A percentile compares a stretch with the other conserved stretches of the same genome.
These are phyloP conservation scores for Rhopilema esculentum DNA, from an alignment of 30 jellyfish, hydroid and myxozoan genomes.

Conservation along the genomic window DNA sequence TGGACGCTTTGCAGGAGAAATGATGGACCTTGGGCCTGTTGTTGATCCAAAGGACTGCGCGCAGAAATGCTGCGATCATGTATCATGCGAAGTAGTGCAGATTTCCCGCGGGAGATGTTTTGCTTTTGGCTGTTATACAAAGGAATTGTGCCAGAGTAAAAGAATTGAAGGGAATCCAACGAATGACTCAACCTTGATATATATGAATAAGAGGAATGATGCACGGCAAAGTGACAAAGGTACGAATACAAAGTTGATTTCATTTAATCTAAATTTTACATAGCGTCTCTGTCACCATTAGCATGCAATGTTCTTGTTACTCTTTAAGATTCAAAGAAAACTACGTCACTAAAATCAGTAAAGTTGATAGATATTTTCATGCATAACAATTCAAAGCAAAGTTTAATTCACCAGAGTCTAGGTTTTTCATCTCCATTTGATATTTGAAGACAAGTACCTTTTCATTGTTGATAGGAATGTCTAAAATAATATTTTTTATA, in stretches of 20 bases:
- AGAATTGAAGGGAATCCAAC: slow-evolving; percentile 23
- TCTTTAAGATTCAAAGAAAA: no score
- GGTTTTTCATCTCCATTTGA: no score
- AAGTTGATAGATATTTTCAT: no score
- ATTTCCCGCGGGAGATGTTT: slow-evolving; percentile 62
- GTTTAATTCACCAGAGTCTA: no score
- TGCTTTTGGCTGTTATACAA: slow-evolving; percentile 89
- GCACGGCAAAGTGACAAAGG: slow-evolving; percentile 86
- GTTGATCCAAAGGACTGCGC: slow-evolving; percentile 84
- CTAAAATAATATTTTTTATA: no score
- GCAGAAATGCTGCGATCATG: slow-evolving; percentile 90
- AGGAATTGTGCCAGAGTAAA: slow-evolving; percentile 77
- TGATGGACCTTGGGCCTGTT: slow-evolving; percentile 86
- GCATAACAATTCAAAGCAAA: no score
- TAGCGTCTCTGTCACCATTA: no score
- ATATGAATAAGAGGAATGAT: slow-evolving; percentile 85
- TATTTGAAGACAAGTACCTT: no score
- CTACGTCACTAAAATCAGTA: no score
- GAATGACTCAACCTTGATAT: slow-evolving; percentile 51
- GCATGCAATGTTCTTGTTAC: no score
- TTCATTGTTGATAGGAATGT: no score
- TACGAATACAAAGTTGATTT: neutral
- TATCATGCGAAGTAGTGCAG: slow-evolving; percentile 92
- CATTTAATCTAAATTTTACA: neutral
- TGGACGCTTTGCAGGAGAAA: slow-evolving; percentile 92